Evolutionary conservation across 2,797 vertebrate species (phyloP).

Genomic region (Sphenodon punctatus): DNA sequence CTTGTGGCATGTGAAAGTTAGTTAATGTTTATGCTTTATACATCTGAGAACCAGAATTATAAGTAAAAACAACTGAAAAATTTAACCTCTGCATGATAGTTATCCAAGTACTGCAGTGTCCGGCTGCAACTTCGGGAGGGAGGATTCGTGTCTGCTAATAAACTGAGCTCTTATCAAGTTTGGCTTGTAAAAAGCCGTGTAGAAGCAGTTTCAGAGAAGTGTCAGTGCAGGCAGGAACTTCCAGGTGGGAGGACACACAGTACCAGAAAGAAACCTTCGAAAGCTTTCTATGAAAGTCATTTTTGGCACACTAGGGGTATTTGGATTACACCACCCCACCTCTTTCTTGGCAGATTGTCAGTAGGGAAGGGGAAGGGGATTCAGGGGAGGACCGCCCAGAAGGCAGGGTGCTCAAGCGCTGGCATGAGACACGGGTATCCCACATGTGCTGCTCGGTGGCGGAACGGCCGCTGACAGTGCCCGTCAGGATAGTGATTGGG

Average conservation of each 20-base stretch:
- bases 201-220: not conserved
- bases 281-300: not conserved
- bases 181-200: not conserved
- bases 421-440: no score
- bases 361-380: no score
- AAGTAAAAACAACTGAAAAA: not conserved
- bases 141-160: not conserved
- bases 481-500: no score
- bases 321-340: not conserved
- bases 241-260: no score
- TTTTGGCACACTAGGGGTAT: not conserved
- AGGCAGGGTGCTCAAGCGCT: no score
- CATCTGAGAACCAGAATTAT: not conserved
- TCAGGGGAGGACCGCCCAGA: no score
- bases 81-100: not conserved
- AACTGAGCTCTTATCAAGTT: not conserved
- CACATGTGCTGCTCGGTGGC: no score
- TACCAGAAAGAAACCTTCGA: not conserved
- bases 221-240: not conserved
- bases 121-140: not conserved
- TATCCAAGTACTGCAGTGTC: not conserved
- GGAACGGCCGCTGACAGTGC: no score
- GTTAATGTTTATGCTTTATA: not conserved
- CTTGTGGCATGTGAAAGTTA: not conserved
- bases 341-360: not conserved